Base-by-base conservation (phyloP, 2,113 vertebrate genomes). In the Lasiurus cinereus region DNA sequence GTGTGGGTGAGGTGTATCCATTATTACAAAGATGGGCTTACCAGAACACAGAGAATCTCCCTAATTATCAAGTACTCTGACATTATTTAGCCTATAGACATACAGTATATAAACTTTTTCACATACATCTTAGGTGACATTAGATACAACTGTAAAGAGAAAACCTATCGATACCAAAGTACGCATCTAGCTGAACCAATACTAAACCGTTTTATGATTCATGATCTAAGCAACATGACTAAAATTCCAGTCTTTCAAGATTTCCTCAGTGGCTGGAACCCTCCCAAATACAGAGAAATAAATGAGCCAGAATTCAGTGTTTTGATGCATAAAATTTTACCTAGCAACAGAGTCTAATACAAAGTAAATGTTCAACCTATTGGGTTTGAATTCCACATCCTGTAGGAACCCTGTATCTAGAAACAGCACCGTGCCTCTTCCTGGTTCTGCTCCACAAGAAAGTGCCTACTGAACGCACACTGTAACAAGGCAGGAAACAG, bases 61-160 rank as follows among this genome's bases (percentile, higher is more conserved):
- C 83, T 5, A 50, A n/a, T 36, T 52, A 54, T 33, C 43, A 43
- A 83, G 86, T 91, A n/a, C 67, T 15, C 73, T 31, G 86, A 91
- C 48, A 93, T 72, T 22, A 46, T 13, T 88, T 39, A 85, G 95
- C 88, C 54, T 56, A 39, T 66, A 96, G 80, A 27, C 9, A 66
- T 18, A 67, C 64, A 67, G 31, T 67, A 96, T 31, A 76, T 54
- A 15, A n/a, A 19, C 13, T 9, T n/a, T 22, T 18, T 29, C 31
- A n/a, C 21, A 19, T 4, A 50, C 74, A 54, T 69, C 39, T 67
- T 48, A 74, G 73, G 33, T 72, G 22, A 67, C 19, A 0, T 48
- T 14, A 74, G 39, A 54, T 22, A 66, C 54, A 36, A 31, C 43
- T 36, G 10, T 14, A 24, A n/a, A 31, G 83, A 8, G n/a, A 46